These are phyloP conservation scores for Bombus impatiens DNA, from an alignment of 1,140 invertebrate species.

Conservation along the genomic window DNA sequence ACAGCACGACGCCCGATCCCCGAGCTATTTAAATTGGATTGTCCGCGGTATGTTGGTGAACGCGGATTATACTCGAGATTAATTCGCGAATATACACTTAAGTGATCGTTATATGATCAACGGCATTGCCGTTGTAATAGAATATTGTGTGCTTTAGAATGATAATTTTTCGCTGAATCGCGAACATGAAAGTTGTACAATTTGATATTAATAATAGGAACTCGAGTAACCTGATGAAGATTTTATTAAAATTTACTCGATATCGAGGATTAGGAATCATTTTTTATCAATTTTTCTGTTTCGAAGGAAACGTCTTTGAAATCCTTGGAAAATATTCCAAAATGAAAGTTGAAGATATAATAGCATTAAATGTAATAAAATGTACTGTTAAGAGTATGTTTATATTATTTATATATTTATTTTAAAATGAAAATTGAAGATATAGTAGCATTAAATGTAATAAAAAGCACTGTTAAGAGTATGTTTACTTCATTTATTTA, in stretches of 20 bases:
- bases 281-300: no score
- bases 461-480: neutral
- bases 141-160: neutral
- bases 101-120: conserved; percentile 43
- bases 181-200: neutral
- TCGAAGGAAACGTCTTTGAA: no score
- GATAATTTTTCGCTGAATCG: no score
- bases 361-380: neutral
- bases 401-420: no score
- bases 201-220: neutral
- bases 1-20: conserved; percentile 18
- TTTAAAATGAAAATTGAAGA: neutral
- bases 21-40: conserved; percentile 64
- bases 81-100: conserved; percentile 63
- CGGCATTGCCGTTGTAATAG: neutral
- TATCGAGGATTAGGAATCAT: neutral
- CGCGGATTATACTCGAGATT: conserved; percentile 63
- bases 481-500: no score
- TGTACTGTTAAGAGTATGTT: neutral
- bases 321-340: no score
- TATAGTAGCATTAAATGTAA: neutral
- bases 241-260: no score
- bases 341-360: neutral
- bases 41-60: conserved; percentile 34
- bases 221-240: neutral